Evolutionary conservation across 1,140 invertebrate species (phyloP).

Genomic region (Heliothis virescens): DNA sequence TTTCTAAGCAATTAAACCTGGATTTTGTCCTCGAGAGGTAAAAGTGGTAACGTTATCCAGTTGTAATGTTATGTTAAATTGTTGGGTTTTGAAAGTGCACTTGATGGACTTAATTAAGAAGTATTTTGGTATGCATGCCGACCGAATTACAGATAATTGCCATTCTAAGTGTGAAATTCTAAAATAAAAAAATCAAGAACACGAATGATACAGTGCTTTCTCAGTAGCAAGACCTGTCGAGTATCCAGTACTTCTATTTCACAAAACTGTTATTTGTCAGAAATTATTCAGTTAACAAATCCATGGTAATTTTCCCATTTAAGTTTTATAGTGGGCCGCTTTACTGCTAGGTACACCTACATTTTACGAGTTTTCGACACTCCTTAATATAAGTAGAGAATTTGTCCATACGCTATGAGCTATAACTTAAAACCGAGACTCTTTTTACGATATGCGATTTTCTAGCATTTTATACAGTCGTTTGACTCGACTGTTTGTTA

Average conservation of each 20-base stretch:
- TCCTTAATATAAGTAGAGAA: slow-evolving; percentile 53
- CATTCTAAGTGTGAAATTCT: not conserved
- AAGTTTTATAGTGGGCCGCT: slow-evolving; percentile 26
- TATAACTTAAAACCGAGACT: slow-evolving; percentile 53
- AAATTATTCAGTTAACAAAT: slow-evolving; percentile 46
- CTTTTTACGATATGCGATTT: slow-evolving; percentile 54
- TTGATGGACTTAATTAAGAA: too few relatives aligned
- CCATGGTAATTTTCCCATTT: slow-evolving; percentile 39
- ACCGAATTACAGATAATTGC: too few relatives aligned
- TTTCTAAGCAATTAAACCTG: too few relatives aligned
- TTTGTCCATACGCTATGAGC: slow-evolving; percentile 53
- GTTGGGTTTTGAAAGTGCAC: too few relatives aligned
- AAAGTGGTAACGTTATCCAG: too few relatives aligned
- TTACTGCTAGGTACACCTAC: slow-evolving; percentile 36
- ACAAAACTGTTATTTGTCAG: slow-evolving; percentile 8
- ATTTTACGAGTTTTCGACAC: slow-evolving; percentile 56
- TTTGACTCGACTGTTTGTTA: slow-evolving; percentile 11
- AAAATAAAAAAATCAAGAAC: not conserved
- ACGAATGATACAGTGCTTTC: not conserved
- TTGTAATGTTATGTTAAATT: too few relatives aligned
- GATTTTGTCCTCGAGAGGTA: too few relatives aligned
- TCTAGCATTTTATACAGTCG: slow-evolving; percentile 25
- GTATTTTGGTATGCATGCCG: too few relatives aligned
- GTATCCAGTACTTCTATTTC: not conserved
- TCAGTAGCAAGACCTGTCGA: not conserved